These are phyloP conservation scores for Alaudala cheleensis DNA, from an alignment of 2,113 vertebrate species.

Conservation along the genomic window DNA sequence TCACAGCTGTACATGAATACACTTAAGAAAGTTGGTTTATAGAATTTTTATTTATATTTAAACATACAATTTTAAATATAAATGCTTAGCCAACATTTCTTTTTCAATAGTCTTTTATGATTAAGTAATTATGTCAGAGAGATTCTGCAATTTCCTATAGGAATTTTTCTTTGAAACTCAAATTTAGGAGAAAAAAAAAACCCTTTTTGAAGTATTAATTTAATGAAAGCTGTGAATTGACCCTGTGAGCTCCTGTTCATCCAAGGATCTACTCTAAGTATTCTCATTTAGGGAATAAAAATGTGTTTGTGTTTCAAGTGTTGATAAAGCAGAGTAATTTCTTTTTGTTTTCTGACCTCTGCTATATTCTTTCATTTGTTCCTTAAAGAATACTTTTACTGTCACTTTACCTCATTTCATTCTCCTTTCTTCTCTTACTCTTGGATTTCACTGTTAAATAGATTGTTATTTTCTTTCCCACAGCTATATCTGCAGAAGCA, in stretches of 20 bases:
- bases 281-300: not conserved
- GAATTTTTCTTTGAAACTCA: not conserved
- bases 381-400: not conserved
- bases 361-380: not conserved
- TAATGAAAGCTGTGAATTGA: not conserved
- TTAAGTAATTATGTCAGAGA: not conserved
- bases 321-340: not conserved
- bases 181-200: not conserved
- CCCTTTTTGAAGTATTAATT: not conserved
- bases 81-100: rapidly evolving
- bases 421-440: not conserved
- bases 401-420: not conserved
- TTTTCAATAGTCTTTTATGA: not conserved
- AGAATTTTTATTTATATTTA: not conserved
- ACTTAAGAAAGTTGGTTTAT: not conserved
- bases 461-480: not conserved
- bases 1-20: not conserved
- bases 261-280: not conserved
- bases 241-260: not conserved
- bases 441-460: not conserved
- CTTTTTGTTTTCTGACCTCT: not conserved
- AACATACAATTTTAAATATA: not conserved
- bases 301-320: not conserved
- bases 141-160: not conserved
- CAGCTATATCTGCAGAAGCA: not conserved